These are phyloP conservation scores for Halictus rubicundus DNA, from an alignment of 1,140 invertebrate genomes.

Conservation along the genomic window DNA sequence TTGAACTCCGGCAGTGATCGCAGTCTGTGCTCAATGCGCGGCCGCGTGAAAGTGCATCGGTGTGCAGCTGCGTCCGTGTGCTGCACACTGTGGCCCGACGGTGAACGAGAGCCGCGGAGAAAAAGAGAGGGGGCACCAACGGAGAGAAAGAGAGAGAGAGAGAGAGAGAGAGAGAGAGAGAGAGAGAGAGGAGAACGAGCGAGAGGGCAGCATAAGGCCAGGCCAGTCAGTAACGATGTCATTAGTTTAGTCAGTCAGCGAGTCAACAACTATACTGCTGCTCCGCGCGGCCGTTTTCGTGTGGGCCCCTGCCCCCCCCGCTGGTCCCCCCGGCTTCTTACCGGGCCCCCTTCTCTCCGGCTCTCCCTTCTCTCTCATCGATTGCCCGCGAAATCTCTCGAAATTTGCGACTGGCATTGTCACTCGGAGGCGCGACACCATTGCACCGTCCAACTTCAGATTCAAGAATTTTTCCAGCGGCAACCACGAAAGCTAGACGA, in stretches of 20 bases:
- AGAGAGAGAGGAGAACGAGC: slow-evolving; percentile 16
- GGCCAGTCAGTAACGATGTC: slow-evolving; percentile 77
- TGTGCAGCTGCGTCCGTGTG: slow-evolving; percentile 11
- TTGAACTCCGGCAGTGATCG: slow-evolving; percentile 66
- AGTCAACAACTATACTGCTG: slow-evolving; percentile 72
- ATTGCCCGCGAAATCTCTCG: slow-evolving; percentile 17
- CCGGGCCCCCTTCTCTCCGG: background rate
- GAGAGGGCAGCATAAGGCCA: slow-evolving; percentile 68
- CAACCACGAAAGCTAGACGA: too few species aligned
- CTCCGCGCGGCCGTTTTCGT: slow-evolving; percentile 62
- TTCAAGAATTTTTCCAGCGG: too few species aligned
- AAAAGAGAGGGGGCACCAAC: too few species aligned
- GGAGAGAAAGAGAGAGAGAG: background rate
- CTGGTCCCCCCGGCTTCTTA: slow-evolving; percentile 23
- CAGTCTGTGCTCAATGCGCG: slow-evolving; percentile 58
- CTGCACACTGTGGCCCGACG: too few species aligned
- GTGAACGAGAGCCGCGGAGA: too few species aligned
- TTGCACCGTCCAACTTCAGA: too few species aligned
- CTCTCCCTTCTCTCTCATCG: background rate
- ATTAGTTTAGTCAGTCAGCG: slow-evolving; percentile 78
- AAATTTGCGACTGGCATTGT: slow-evolving; percentile 43
- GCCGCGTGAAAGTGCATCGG: slow-evolving; percentile 57
- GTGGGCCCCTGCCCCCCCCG: slow-evolving; percentile 43
- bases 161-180: slow-evolving; percentile 17
- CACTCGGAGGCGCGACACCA: background rate